phyloP scores from a whole-genome alignment of 2,888 invertebrate genomes.

The Ommatoiulus sabulosus region DNA sequence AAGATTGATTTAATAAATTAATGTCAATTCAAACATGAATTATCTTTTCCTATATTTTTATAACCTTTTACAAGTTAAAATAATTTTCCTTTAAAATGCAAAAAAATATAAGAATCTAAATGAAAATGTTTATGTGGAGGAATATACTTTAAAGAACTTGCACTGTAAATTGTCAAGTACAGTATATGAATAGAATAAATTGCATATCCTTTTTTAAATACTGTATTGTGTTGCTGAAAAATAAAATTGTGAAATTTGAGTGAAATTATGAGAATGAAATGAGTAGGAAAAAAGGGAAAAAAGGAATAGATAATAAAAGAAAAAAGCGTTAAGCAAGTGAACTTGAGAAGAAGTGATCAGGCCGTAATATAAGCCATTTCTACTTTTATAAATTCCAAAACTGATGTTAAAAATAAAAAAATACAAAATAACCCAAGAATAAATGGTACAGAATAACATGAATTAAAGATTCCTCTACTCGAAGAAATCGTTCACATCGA shows the following conservation, averaged over 20 bases:
- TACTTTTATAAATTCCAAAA: not conserved
- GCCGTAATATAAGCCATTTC: not conserved
- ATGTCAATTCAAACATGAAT: too few species aligned
- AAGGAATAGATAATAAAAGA: not conserved
- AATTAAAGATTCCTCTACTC: slow-evolving; percentile 2
- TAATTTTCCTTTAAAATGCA: too few species aligned
- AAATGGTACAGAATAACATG: not conserved
- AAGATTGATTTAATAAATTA: too few species aligned
- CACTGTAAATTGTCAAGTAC: not conserved
- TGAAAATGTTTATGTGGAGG: not conserved
- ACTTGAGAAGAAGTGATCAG: not conserved
- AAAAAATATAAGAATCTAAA: not conserved
- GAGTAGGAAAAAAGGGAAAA: not conserved
- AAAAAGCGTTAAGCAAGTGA: not conserved
- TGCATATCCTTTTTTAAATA: too few species aligned
- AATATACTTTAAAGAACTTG: not conserved
- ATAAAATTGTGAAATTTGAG: not conserved
- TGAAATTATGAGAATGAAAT: not conserved
- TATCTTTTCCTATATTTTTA: too few species aligned
- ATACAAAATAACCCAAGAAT: not conserved
- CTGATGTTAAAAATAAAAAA: not conserved
- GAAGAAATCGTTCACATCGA: slow-evolving; percentile 37
- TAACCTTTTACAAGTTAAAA: too few species aligned
- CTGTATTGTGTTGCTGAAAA: not conserved
- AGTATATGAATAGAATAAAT: not conserved